Evolutionary conservation across 2,797 vertebrate genomes (phyloP), one percentile per base, ranked within the genome.

Genomic region (Mycteria americana): DNA sequence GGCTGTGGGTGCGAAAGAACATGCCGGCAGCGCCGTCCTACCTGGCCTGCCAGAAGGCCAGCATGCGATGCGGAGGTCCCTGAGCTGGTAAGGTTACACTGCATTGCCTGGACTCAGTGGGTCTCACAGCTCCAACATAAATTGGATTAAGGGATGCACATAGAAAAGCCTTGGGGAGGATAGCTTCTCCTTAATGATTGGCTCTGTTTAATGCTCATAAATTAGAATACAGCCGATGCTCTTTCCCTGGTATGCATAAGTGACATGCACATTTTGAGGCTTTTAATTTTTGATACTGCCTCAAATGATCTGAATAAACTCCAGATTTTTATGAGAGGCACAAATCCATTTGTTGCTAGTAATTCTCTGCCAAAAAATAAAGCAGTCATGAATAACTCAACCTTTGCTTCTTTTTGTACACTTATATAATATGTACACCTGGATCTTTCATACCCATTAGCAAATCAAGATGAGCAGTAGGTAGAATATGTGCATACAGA

Each of bases 21-120:
- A 1, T 43, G 39, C 17, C 24, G 4, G 2, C 21, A 72, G 37
- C 19, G 1, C 1, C 0, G 0, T 65, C 37, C 59, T 62, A 1
- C 70, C 51, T 22, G 35, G 14, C 33, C 59, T 69, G 51, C 57
- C 69, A 63, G 57, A 48, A 78, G 64, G 45, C 69, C 48, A n/a
- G 74, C 0, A 1, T 19, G 48, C 24, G 67, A 65, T 45, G 27
- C 5, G 13, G 51, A 46, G 41, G 43, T 53, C 41, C 50, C 11
- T 2, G 1, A 31, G 41, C 45, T 53, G 78, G 7, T 22, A 7
- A 62, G 33, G n/a, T 53, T 60, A 2, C 13, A 3, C 37, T 25
- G 33, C 24, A 2, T 28, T 74, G 31, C 25, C 56, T 51, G 50
- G 62, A 35, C 18, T 18, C 62, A 3, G 21, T 4, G 41, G 1